Base-by-base conservation (phyloP, 2,888 invertebrate species). In the Drosophila melanocephala region DNA sequence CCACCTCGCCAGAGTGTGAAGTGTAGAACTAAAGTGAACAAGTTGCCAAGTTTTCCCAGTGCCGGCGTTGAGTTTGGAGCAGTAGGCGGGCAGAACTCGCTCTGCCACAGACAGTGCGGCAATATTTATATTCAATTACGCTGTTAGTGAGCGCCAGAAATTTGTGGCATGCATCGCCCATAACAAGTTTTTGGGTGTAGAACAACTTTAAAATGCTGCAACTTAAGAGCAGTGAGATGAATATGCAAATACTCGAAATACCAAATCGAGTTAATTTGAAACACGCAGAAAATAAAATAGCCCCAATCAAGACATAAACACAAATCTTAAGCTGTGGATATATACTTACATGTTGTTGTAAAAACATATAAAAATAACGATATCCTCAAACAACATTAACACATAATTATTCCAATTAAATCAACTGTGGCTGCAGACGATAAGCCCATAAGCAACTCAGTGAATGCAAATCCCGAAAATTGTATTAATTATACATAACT, bases 41-140 rank as follows among this genome's bases (percentile, higher is more conserved):
- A 79, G 42, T 60, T 75, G 70, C 73, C 75, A 75, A 82, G 75
- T 75, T 75, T 75, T 65, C 26, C 33, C 14, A 39, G n/a, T 39
- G 19, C 3, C n/a, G 39, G 16, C 39, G 30, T 39, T 30, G 30
- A 42, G n/a, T 30, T 16, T 14, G 30, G 6, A 9, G 32, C 7
- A n/a, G 39, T 5, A 16, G 35, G 14, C 9, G 19, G 28, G 39
- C 28, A 33, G 39, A n/a, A 51, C 50, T 58, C 66, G 62, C 62
- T 30, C 35, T 59, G 69, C 56, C 61, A 32, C 52, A 64, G 53
- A 62, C 57, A 61, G 67, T 30, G 64, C 42, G 71, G 71, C 69
- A 70, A 82, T 80, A 77, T 80, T 83, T 83, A 83, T 80, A 82
- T 83, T 80, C 75, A 80, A 83, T 83, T 83, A 80, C 74, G 64